phyloP scores from a whole-genome alignment of 2,888 invertebrate species.

The Diarsia brunnea region DNA sequence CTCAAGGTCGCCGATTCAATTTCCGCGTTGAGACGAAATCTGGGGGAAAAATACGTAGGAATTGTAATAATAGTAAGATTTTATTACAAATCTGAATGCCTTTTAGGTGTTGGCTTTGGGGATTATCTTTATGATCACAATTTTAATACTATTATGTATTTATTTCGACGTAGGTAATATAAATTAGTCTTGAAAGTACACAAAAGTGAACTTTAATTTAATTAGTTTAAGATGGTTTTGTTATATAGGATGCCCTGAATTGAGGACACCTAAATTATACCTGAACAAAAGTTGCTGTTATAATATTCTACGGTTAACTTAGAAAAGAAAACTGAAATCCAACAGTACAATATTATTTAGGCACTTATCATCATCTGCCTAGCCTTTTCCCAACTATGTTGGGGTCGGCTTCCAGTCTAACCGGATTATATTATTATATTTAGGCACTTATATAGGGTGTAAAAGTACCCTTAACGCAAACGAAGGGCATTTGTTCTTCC shows the following conservation, averaged over 20 bases:
- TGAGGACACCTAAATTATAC: neutral
- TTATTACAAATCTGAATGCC: neutral
- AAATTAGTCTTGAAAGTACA: neutral
- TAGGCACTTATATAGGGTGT: neutral
- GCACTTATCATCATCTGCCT: too few relatives aligned
- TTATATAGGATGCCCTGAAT: neutral
- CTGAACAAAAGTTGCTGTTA: neutral
- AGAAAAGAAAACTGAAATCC: neutral
- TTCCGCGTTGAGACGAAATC: constrained; percentile 33
- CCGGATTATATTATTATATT: neutral
- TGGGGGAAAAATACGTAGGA: constrained; percentile 23
- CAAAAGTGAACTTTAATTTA: neutral
- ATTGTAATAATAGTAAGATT: constrained; percentile 18
- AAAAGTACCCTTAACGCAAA: too few relatives aligned
- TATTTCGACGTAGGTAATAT: neutral
- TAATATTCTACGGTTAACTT: neutral
- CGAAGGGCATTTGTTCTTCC: too few relatives aligned
- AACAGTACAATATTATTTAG: neutral
- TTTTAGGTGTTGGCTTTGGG: neutral
- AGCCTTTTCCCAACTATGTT: too few relatives aligned
- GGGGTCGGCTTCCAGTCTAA: too few relatives aligned
- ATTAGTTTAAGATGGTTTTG: neutral
- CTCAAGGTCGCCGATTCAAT: constrained; percentile 36
- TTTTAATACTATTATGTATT: neutral
- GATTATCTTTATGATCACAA: neutral